These are phyloP conservation scores for Patiria pectinifera DNA, from an alignment of 53 echinoderm and acorn worm species.

Conservation along the genomic window DNA sequence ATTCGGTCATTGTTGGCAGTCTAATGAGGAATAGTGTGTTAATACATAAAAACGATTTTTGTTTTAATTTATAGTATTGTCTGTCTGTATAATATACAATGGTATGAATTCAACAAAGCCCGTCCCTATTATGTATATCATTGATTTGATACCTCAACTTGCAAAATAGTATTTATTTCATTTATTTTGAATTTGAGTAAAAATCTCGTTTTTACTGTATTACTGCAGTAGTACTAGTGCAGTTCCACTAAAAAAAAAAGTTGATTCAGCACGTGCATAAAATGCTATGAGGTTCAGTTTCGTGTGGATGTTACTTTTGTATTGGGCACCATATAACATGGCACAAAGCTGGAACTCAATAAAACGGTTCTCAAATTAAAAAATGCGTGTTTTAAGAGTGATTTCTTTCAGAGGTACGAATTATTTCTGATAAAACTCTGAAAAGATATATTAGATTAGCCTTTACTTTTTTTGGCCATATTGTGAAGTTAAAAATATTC, in stretches of 20 bases:
- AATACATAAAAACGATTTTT: background rate
- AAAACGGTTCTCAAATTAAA: background rate
- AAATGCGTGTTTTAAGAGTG: background rate
- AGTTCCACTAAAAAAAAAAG: background rate
- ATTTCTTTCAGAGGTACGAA: too few relatives aligned
- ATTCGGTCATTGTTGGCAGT: too few relatives aligned
- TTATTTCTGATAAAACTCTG: too few relatives aligned
- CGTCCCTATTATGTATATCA: background rate
- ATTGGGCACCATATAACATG: background rate
- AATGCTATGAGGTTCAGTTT: background rate
- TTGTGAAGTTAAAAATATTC: too few relatives aligned
- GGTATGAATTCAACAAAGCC: background rate
- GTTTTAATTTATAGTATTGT: background rate
- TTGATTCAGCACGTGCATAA: background rate
- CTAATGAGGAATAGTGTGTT: too few relatives aligned
- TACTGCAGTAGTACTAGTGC: background rate
- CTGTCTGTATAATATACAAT: background rate
- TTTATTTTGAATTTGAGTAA: background rate
- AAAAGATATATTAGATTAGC: too few relatives aligned
- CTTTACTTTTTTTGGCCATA: too few relatives aligned
- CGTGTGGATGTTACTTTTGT: slow-evolving; percentile 1
- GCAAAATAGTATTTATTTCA: background rate
- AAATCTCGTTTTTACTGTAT: background rate
- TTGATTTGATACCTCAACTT: background rate
- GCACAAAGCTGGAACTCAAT: background rate